These are phyloP conservation scores for Zaprionus bogoriensis DNA, from an alignment of 2,888 invertebrate genomes.

Conservation along the genomic window DNA sequence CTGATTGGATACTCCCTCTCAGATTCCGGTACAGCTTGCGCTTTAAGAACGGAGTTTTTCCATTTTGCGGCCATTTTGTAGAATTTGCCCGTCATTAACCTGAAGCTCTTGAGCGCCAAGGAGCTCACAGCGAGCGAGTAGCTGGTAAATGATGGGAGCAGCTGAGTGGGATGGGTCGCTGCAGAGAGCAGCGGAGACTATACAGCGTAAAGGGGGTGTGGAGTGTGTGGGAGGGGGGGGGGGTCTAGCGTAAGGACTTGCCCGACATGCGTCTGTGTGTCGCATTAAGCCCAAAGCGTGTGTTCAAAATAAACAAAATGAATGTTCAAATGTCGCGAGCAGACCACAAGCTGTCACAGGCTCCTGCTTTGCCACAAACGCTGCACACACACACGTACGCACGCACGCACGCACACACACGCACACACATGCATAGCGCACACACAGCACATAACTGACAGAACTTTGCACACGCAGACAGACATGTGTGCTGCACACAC, in stretches of 20 bases:
- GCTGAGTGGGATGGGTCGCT: not conserved
- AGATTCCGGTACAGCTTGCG: not conserved
- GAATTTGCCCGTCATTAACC: slow-evolving; percentile 1
- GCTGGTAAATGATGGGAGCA: not conserved
- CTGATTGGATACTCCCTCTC: not conserved
- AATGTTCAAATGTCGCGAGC: slow-evolving; percentile 78
- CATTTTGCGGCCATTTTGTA: not conserved
- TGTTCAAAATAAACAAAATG: slow-evolving; percentile 72
- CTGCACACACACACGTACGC: slow-evolving; percentile 6
- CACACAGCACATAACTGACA: slow-evolving; percentile 7
- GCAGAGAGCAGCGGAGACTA: not conserved
- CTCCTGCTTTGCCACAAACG: slow-evolving; percentile 50
- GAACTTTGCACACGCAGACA: slow-evolving; percentile 36
- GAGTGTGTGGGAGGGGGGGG: not conserved
- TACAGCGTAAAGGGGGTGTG: not conserved
- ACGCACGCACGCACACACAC: slow-evolving; percentile 1
- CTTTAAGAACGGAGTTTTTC: not conserved
- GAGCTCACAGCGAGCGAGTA: not conserved
- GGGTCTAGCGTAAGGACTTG: slow-evolving; percentile 1
- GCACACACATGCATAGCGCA: not conserved
- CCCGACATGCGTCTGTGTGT: slow-evolving; percentile 42
- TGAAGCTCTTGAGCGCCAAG: not conserved
- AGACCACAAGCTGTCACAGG: slow-evolving; percentile 80
- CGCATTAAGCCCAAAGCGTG: slow-evolving; percentile 62
- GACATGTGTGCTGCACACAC: slow-evolving; percentile 8